Evolutionary conservation across 1,140 invertebrate species (phyloP).

Genomic region (Anastrepha obliqua): DNA sequence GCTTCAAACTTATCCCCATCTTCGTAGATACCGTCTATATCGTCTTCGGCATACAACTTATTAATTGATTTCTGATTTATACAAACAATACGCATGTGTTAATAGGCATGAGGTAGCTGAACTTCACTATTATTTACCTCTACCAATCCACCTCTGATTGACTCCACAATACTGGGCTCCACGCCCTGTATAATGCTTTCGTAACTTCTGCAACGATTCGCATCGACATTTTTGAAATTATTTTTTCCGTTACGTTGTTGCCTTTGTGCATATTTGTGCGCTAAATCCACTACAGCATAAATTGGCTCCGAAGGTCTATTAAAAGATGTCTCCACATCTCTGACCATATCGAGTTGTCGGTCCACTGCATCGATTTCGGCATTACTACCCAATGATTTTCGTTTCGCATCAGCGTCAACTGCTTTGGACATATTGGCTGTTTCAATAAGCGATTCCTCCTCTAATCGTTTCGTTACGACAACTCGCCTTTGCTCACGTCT

Average conservation of each 20-base stretch:
- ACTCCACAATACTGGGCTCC: neutral
- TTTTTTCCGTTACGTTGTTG: neutral
- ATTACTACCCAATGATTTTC: neutral
- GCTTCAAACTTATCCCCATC: conserved; percentile 55
- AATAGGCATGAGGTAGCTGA: too few relatives aligned
- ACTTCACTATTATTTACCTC: neutral
- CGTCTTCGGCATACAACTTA: conserved; percentile 27
- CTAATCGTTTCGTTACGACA: conserved; percentile 26
- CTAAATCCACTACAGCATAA: conserved; percentile 59
- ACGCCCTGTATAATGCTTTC: conserved; percentile 53
- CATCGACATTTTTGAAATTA: neutral
- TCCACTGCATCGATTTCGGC: neutral
- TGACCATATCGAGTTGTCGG: neutral
- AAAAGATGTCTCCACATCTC: neutral
- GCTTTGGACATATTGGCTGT: neutral
- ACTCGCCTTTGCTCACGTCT: conserved; percentile 1
- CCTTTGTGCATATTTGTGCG: conserved; percentile 57
- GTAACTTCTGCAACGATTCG: conserved; percentile 54
- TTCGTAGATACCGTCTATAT: conserved; percentile 55
- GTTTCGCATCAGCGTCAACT: neutral
- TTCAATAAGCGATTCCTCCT: conserved; percentile 34
- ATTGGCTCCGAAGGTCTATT: conserved; percentile 54
- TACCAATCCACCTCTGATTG: neutral
- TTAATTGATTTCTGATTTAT: neutral
- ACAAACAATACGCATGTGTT: neutral